Conservation (phyloP, 2,888 invertebrate genomes). For the Synergus itoensis region DNA sequence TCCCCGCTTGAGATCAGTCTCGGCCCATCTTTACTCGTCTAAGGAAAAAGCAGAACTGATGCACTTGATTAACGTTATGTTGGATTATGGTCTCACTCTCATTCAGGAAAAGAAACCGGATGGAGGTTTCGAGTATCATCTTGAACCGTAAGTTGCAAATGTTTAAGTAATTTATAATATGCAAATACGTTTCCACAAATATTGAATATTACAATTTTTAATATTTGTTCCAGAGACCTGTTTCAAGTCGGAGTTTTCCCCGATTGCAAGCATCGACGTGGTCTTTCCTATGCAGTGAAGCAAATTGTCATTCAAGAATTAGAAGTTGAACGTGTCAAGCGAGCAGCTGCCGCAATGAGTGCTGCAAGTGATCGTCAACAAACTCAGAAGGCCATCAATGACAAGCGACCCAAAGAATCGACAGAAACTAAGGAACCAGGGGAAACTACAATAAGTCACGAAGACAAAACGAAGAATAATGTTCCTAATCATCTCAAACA, state of each 20-base stretch:
- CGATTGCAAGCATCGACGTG: constrained; percentile 64
- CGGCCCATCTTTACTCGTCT: constrained; percentile 85
- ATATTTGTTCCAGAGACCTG: constrained; percentile 62
- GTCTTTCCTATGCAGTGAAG: constrained; percentile 66
- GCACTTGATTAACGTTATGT: constrained; percentile 89
- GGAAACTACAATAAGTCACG: neutral
- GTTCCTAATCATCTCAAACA: constrained; percentile 76
- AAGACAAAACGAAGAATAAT: constrained; percentile 29
- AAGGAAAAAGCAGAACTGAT: constrained; percentile 85
- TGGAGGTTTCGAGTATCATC: constrained; percentile 84
- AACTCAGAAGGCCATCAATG: neutral
- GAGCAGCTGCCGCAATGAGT: constrained; percentile 57
- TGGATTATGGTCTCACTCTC: constrained; percentile 92
- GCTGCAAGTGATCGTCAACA: neutral
- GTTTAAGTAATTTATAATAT: no score
- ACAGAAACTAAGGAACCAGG: neutral
- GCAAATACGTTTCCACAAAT: neutral
- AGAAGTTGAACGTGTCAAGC: constrained; percentile 68
- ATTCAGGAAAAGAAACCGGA: constrained; percentile 88
- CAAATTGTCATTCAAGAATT: constrained; percentile 73
- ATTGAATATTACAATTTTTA: constrained; percentile 25
- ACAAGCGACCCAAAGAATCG: neutral
- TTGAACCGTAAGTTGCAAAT: constrained; percentile 71
- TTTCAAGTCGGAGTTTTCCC: constrained; percentile 68
- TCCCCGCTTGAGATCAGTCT: constrained; percentile 73